phyloP scores from a whole-genome alignment of 2,113 vertebrate genomes.

The Antechinus flavipes region DNA sequence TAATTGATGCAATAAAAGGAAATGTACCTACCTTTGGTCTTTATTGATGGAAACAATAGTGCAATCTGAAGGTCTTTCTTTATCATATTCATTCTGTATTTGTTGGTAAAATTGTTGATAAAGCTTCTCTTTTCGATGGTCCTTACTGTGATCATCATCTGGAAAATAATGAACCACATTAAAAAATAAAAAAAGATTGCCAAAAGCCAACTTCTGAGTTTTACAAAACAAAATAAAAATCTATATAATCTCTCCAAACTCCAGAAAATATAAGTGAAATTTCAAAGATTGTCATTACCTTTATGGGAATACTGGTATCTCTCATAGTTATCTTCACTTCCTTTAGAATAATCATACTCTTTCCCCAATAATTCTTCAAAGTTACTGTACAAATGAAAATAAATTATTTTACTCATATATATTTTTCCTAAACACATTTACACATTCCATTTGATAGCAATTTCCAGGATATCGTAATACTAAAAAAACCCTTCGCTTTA shows the following conservation, averaged over 20 bases:
- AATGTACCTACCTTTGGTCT: conserved; percentile 82
- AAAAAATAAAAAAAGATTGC: conserved; percentile 36
- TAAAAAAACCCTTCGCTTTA: background rate
- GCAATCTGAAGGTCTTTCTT: conserved; percentile 82
- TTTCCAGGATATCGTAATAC: background rate
- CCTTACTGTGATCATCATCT: conserved; percentile 63
- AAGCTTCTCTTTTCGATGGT: conserved; percentile 77
- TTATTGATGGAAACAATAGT: conserved; percentile 85
- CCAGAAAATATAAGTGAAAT: background rate
- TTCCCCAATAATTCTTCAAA: conserved; percentile 65
- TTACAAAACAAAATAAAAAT: background rate
- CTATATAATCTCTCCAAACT: background rate
- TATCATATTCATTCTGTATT: conserved; percentile 83
- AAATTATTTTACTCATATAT: background rate
- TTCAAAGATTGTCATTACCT: conserved; percentile 57
- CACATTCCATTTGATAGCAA: conserved; percentile 9
- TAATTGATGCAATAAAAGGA: conserved; percentile 14
- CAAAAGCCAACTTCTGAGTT: background rate
- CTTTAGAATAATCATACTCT: conserved; percentile 57
- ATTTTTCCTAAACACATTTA: background rate
- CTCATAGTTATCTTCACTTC: conserved; percentile 46
- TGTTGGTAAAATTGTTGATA: conserved; percentile 85
- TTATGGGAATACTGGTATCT: conserved; percentile 50
- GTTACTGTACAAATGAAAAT: conserved; percentile 45
- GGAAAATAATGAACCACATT: conserved; percentile 62